Evolutionary conservation across 2,888 invertebrate species (phyloP).

Genomic region (Cataglyphis cursor): DNA sequence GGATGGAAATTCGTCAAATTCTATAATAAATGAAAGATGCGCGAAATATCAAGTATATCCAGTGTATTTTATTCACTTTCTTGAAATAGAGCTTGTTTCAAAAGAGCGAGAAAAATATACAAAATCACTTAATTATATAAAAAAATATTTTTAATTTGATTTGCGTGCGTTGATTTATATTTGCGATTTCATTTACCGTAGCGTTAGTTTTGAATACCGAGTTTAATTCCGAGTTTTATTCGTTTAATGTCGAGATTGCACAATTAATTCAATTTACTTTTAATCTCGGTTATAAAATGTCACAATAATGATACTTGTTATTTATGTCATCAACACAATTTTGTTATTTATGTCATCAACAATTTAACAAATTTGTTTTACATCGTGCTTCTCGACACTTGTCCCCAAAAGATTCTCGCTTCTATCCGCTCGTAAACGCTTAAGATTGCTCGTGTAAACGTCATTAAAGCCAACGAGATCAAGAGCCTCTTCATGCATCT

Average conservation of each 20-base stretch:
- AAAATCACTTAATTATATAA: not conserved
- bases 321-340: not conserved
- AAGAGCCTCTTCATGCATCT: constrained; percentile 4
- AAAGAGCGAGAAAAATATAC: not conserved
- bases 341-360: not conserved
- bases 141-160: not conserved
- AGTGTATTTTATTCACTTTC: not conserved
- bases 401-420: not conserved
- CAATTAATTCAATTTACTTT: constrained; percentile 9
- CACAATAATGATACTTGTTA: not conserved
- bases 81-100: not conserved
- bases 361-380: constrained; percentile 44
- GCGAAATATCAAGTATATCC: not conserved
- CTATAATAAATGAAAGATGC: constrained; percentile 15
- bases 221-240: not conserved
- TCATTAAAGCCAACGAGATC: constrained; percentile 40
- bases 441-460: constrained; percentile 36
- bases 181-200: not conserved
- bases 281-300: constrained; percentile 3
- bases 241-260: not conserved
- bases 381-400: constrained; percentile 16
- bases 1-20: constrained; percentile 1
- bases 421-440: constrained; percentile 43
- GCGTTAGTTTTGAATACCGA: not conserved
- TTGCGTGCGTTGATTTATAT: not conserved